phyloP scores from a whole-genome alignment of 2,113 vertebrate genomes.

The Otis tarda region DNA sequence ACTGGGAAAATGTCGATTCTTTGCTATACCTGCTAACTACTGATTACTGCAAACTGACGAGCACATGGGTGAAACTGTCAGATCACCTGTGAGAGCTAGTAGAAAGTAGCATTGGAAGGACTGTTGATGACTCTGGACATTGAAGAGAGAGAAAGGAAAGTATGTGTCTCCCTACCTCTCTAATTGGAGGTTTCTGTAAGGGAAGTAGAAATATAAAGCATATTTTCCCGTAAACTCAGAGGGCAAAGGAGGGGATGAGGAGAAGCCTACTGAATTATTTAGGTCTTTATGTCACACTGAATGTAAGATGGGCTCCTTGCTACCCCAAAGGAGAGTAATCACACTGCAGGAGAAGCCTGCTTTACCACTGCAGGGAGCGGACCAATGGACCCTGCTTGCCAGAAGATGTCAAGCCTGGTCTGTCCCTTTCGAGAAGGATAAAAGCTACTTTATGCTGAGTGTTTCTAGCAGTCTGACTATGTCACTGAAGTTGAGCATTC shows the following conservation, averaged over 20 bases:
- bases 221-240: not conserved
- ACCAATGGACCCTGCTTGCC: not conserved
- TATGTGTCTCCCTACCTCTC: rapidly evolving
- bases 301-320: not conserved
- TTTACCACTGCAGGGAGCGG: rapidly evolving
- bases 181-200: not conserved
- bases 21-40: not conserved
- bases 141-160: not conserved
- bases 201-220: not conserved
- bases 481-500: not conserved
- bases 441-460: not conserved
- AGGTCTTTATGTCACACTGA: not conserved
- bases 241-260: not conserved
- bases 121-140: not conserved
- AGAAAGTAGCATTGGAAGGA: not conserved
- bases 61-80: not conserved
- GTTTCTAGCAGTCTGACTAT: not conserved
- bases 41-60: not conserved
- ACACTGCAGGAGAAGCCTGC: not conserved
- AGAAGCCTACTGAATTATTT: not conserved
- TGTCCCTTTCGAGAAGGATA: not conserved
- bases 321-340: not conserved
- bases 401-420: not conserved
- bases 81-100: not conserved
- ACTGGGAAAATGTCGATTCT: not conserved